Evolutionary conservation across 2,797 vertebrate genomes (phyloP), one percentile per base, ranked within the genome.

Genomic region (Halcyon chelicuti): DNA sequence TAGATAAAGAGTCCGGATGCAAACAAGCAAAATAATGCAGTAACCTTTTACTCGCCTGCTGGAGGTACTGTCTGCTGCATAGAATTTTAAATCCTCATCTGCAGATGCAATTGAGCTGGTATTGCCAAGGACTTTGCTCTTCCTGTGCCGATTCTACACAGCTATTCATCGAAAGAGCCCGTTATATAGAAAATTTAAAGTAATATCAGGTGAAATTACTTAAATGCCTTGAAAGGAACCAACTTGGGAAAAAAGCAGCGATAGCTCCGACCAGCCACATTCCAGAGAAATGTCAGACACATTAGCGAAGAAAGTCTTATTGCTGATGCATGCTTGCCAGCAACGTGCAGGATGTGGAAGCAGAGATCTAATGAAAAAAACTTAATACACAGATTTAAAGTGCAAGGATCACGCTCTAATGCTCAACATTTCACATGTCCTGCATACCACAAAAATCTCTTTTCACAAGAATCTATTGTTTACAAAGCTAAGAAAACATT

Each of bases 41-140:
- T 98, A 98, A 98, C 97, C 98, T 98, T 98, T 98, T 98, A 98
- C 98, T 98, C 90, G 97, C 98, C 98, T 98, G 98, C 98, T 98
- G 96, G 97, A 98, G 97, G 97, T 98, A 98, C 97, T 98, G 97
- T 97, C 97, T 98, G 98, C 98, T 98, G 98, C 97, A 98, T 3
- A 96, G 98, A 98, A 98, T 98, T 98, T 97, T 98, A 98, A 98
- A 98, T 98, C 97, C 98, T 98, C 97, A 98, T 98, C 98, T 98
- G 98, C 98, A 98, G 98, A 98, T 97, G 96, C 97, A 98, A 98
- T 88, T 98, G 97, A 97, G 97, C 96, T 97, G 96, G 91, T 96
- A 97, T 83, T 98, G 98, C 97, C 96, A 98, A 98, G 97, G 97
- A 98, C 96, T 98, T 97, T 96, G 96, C 97, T 97, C 96, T 96